Percentiles rank a stretch among this genome's conserved stretches.
Conservation (phyloP, 2,888 invertebrate genomes). For the Heliconius sara region DNA sequence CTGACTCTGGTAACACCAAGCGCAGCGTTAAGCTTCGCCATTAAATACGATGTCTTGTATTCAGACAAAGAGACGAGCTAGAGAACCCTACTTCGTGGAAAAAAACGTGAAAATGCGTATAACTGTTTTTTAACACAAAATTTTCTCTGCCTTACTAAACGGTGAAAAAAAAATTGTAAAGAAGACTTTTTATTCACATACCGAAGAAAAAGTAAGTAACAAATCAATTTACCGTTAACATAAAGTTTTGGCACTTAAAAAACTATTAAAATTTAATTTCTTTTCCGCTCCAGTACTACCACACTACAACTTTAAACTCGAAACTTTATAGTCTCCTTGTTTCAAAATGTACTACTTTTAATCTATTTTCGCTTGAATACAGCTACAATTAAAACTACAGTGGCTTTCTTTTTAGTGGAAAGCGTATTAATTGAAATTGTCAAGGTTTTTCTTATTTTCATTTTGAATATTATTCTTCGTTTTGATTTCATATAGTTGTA, state of each 20-base stretch:
- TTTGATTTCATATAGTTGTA: neutral
- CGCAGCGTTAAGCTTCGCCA: neutral
- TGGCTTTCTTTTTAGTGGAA: slow-evolving; percentile 26
- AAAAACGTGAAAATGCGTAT: too few species aligned
- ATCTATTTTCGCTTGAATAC: slow-evolving; percentile 34
- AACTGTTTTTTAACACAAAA: too few species aligned
- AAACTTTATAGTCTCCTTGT: slow-evolving; percentile 34
- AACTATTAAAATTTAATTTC: slow-evolving; percentile 23
- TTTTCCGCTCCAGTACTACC: slow-evolving; percentile 10
- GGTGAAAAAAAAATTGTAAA: too few species aligned
- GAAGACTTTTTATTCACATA: neutral
- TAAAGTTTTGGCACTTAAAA: slow-evolving; percentile 8
- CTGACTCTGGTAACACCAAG: neutral
- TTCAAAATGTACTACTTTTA: slow-evolving; percentile 35
- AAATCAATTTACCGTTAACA: neutral
- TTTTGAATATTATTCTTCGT: neutral
- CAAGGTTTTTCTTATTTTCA: neutral
- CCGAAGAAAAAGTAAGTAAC: neutral
- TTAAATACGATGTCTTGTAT: neutral
- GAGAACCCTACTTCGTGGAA: too few species aligned
- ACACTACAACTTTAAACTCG: slow-evolving; percentile 25
- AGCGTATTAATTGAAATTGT: slow-evolving; percentile 24
- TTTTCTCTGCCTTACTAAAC: too few species aligned
- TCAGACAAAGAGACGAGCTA: too few species aligned
- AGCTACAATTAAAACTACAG: slow-evolving; percentile 28